Evolutionary conservation across 1,140 invertebrate species (phyloP), one percentile per base, ranked within the genome.

Genomic region (Bactericera cockerelli): DNA sequence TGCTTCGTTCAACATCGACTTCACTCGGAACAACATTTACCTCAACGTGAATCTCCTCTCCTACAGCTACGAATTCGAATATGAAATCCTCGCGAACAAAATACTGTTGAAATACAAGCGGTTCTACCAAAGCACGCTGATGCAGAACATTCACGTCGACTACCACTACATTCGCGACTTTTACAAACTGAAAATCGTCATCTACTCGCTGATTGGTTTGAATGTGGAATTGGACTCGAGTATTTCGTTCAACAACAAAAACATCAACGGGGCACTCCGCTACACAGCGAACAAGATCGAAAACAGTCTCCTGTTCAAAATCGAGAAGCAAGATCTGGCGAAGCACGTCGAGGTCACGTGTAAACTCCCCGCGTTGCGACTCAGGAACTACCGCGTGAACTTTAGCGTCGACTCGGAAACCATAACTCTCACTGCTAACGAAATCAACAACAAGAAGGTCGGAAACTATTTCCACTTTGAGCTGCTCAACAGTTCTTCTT

Each of bases 1-100:
- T 49, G n/a, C 42, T 4, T 49, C 42, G 42, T 49, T 49, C 42
- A 49, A 49, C n/a, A n/a, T 49, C 3, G 42, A 49, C 22, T 49
- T 49, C 19, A 49, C 22, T 4, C 6, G 19, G 22, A 49, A 49
- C 19, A 49, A 49, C 19, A 22, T 49, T 22, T 49, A 49, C 42
- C 22, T 49, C 22, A 49, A 49, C 19, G 22, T 22, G 22, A 49
- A 49, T 49, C 22, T 49, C 4, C 42, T 49, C 3, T 49, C 42
- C 3, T 49, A 49, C 22, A 49, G 22, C 22, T 49, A 49, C 19
- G 42, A 49, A n/a, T 49, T 49, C 19, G 42, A 49, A 16, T 49
- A 49, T n/a, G 42, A 49, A n/a, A 22, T 49, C 33, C 10, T 36
- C 16, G 33, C 10, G 16, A 36, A 36, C 22, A 4, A 49, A 16